A percentile compares a stretch with the other conserved stretches of the same genome.
Evolutionary conservation across 1,140 invertebrate genomes (phyloP).

Genomic region (Lepidurus couesii): DNA sequence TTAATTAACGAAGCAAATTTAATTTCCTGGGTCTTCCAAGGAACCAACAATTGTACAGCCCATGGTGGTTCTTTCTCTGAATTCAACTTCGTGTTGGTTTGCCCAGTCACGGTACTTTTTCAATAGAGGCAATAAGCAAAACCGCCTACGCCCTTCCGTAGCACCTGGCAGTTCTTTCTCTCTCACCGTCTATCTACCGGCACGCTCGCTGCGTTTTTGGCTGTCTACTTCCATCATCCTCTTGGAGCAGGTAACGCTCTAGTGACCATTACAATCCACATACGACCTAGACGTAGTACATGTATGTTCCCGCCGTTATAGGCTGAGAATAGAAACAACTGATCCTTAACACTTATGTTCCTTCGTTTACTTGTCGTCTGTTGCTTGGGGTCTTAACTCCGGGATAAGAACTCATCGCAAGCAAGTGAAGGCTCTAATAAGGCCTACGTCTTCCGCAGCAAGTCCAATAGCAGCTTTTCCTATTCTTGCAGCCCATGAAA

Average conservation of each 20-base stretch:
- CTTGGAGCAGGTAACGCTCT: neutral
- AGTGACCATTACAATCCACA: neutral
- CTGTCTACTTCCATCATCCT: neutral
- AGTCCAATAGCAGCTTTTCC: neutral
- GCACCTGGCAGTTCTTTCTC: neutral
- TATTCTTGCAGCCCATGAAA: neutral
- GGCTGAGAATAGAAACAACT: neutral
- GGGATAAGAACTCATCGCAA: neutral
- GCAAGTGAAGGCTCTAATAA: neutral
- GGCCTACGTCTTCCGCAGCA: neutral
- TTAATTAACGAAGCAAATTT: neutral
- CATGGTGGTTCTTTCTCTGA: neutral
- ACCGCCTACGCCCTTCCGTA: slow-evolving; percentile 3
- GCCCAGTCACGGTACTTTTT: neutral
- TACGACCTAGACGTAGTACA: neutral
- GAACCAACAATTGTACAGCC: neutral
- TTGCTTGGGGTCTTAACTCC: neutral
- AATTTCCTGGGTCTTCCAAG: neutral
- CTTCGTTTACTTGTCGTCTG: neutral
- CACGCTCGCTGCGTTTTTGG: neutral
- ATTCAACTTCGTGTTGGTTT: neutral
- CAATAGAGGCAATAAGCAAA: slow-evolving; percentile 4
- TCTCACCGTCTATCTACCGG: neutral
- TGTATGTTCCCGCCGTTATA: neutral
- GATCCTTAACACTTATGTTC: neutral